These are phyloP conservation scores for Trichonephila inaurata DNA, from an alignment of 1,140 invertebrate species.

Conservation along the genomic window DNA sequence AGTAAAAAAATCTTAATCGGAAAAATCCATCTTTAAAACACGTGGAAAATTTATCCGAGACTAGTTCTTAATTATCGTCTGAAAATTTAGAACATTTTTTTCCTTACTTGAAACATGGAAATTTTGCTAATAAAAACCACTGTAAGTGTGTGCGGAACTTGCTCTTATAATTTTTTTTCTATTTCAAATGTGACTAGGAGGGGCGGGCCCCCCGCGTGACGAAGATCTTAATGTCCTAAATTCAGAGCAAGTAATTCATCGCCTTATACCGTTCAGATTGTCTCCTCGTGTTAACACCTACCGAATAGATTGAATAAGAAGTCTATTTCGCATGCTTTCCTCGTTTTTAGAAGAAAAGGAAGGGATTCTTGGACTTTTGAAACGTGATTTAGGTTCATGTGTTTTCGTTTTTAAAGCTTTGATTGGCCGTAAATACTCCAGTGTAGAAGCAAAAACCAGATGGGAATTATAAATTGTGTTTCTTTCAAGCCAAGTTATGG, in stretches of 20 bases:
- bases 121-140: not conserved
- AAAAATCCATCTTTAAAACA: not conserved
- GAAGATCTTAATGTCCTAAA: not conserved
- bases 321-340: not conserved
- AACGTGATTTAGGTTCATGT: not conserved
- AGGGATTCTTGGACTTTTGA: no score
- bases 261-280: not conserved
- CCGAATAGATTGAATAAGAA: not conserved
- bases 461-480: not conserved
- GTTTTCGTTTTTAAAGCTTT: not conserved
- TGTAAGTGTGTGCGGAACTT: not conserved
- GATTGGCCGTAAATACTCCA: not conserved
- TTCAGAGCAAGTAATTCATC: not conserved
- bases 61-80: not conserved
- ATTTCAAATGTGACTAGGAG: not conserved
- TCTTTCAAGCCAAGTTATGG: no score
- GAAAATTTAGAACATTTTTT: not conserved
- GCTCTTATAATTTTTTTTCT: not conserved
- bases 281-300: not conserved
- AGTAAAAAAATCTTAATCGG: not conserved
- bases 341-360: not conserved
- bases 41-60: not conserved
- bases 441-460: not conserved
- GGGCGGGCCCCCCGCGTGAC: no score
- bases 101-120: not conserved